Percentiles rank a stretch among this genome's conserved stretches.
Conservation (phyloP, 2,113 vertebrate species). For the Rousettus leschenaultii region DNA sequence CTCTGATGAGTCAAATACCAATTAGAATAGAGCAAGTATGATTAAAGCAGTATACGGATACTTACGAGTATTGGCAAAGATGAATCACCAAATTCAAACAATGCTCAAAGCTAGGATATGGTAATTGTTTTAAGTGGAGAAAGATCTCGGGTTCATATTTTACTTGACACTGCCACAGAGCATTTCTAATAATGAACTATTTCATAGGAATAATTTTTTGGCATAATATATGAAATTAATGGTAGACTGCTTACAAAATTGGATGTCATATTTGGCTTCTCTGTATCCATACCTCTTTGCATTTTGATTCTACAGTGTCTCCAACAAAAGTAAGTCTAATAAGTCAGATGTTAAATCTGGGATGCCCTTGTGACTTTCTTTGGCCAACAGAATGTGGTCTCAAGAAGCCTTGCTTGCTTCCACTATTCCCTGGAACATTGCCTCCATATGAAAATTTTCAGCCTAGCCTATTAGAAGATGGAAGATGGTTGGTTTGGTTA, state of each 20-base stretch:
- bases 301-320: neutral
- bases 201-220: neutral
- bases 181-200: neutral
- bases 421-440: neutral
- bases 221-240: neutral
- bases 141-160: neutral
- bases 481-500: neutral
- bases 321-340: neutral
- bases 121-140: neutral
- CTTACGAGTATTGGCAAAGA: conserved; percentile 1
- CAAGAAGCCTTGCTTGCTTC: neutral
- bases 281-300: neutral
- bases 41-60: neutral
- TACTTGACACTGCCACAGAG: neutral
- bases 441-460: neutral
- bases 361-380: neutral
- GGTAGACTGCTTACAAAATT: neutral
- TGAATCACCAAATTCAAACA: conserved; percentile 17
- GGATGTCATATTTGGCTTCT: neutral
- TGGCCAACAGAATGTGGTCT: neutral
- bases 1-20: conserved; percentile 16
- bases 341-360: neutral
- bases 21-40: neutral
- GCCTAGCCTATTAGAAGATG: neutral
- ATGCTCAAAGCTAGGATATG: neutral